Conservation (phyloP, 2,797 vertebrate species). For the Rhabdomys pumilio region DNA sequence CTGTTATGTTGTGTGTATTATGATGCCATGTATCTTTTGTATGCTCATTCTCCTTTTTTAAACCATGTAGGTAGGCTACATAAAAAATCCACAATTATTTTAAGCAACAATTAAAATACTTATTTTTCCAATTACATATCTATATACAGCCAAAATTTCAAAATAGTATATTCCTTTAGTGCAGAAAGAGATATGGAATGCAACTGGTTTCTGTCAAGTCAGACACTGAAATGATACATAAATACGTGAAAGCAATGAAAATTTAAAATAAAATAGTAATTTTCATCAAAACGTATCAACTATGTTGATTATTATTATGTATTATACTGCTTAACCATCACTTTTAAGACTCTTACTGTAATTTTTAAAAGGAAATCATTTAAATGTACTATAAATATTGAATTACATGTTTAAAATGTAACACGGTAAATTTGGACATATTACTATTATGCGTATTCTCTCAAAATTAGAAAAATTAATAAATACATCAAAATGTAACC, state of each 20-base stretch:
- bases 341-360: background rate
- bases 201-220: background rate
- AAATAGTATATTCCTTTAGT: background rate
- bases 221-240: background rate
- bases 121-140: background rate
- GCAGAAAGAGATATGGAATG: background rate
- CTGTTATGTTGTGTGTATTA: background rate
- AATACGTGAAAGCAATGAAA: background rate
- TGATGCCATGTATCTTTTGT: background rate
- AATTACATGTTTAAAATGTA: background rate
- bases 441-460: background rate
- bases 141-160: background rate
- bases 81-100: background rate
- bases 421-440: background rate
- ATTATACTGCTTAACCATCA: background rate
- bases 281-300: background rate
- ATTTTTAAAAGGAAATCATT: conserved; percentile 14
- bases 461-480: background rate
- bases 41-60: background rate
- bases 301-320: background rate
- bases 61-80: background rate
- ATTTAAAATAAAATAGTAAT: background rate
- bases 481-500: background rate
- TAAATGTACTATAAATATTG: background rate
- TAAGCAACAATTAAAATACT: background rate